Evolutionary conservation across 2,888 invertebrate species (phyloP).

Genomic region (Leptothorax acervorum): DNA sequence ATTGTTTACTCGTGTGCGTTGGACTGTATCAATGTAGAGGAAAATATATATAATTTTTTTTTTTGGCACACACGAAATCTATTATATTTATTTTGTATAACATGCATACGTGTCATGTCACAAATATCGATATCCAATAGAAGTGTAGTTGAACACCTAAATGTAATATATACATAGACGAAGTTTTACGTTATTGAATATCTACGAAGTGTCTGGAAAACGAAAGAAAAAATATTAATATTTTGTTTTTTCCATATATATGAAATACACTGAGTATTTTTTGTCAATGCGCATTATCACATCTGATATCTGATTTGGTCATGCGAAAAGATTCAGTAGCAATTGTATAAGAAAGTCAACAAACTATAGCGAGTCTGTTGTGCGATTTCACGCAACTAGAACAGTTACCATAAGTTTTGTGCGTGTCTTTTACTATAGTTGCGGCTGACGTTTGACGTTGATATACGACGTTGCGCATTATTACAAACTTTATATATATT

Average conservation of each 20-base stretch:
- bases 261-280: neutral
- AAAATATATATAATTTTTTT: neutral
- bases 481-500: slow-evolving; percentile 48
- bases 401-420: slow-evolving; percentile 41
- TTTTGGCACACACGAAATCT: neutral
- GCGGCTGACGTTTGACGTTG: slow-evolving; percentile 47
- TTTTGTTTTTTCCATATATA: neutral
- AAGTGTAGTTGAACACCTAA: neutral
- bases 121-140: neutral
- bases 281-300: neutral
- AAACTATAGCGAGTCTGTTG: slow-evolving; percentile 18
- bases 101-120: neutral
- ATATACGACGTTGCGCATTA: slow-evolving; percentile 45
- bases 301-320: neutral
- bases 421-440: slow-evolving; percentile 46
- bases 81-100: neutral
- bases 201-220: neutral
- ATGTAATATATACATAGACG: neutral
- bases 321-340: neutral
- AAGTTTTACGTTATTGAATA: neutral
- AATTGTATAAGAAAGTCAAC: slow-evolving; percentile 31
- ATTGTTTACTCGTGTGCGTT: neutral
- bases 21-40: neutral
- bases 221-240: slow-evolving; percentile 5
- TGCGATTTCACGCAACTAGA: slow-evolving; percentile 44